These are phyloP conservation scores for Antechinus flavipes DNA, from an alignment of 2,113 vertebrate species.

Conservation along the genomic window DNA sequence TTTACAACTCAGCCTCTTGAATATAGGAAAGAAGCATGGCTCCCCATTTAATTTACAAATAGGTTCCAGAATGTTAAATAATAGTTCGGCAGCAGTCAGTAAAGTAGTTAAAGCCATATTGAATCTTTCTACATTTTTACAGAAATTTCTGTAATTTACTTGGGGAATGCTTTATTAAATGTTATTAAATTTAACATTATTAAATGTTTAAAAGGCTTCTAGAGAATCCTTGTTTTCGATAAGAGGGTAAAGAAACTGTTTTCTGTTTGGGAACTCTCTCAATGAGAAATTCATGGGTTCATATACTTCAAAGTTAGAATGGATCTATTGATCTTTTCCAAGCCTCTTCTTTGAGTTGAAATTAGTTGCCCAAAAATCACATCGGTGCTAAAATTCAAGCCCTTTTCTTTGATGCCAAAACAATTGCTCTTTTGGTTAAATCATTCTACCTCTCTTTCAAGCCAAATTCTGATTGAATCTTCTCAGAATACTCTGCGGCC, in stretches of 20 bases:
- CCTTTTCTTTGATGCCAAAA: background rate
- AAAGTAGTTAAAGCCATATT: background rate
- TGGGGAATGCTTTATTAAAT: background rate
- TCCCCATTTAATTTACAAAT: background rate
- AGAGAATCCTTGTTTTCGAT: background rate
- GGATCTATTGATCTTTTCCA: background rate
- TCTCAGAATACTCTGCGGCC: background rate
- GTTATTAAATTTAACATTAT: too few relatives aligned
- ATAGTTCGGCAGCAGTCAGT: background rate
- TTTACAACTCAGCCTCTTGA: conserved; percentile 8
- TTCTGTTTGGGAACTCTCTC: background rate
- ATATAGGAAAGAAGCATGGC: background rate
- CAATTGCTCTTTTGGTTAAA: background rate
- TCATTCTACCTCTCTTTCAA: background rate
- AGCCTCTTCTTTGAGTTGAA: background rate
- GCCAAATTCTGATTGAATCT: background rate
- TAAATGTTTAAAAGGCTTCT: background rate
- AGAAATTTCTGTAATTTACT: background rate
- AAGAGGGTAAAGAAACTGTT: background rate
- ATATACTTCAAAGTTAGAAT: background rate
- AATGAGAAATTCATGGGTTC: background rate
- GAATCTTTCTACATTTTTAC: background rate
- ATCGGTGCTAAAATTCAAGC: background rate
- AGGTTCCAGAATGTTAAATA: background rate
- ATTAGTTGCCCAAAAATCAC: background rate